Base-by-base conservation (phyloP, 2,888 invertebrate genomes). In the Azorinus chamasolen region DNA sequence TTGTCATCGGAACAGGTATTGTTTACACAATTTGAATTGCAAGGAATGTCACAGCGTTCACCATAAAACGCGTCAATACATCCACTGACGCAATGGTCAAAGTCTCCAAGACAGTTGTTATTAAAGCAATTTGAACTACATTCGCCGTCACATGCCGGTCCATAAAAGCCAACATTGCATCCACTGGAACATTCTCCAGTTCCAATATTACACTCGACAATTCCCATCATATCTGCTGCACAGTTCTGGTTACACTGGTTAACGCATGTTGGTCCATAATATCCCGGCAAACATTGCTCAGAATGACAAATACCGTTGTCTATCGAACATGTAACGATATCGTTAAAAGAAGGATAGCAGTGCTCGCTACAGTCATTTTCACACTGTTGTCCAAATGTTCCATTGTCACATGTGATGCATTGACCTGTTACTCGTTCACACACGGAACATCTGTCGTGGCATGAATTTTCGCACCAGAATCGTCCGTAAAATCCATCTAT, bases 11-110 rank as follows among this genome's bases (percentile, higher is more conserved):
- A 43, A 22, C 80, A 80, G 3, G 32, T 58, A 14, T 39, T 22
- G 2, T 39, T 25, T 2, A 57, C 37, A 61, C 80, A 80, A 8
- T 58, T 54, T 4, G 57, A 27, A 20, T 54, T 76, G 20, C 80
- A 80, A 0, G 58, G 41, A 0, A 58, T 10, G n/a, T 70, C 51
- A 55, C 80, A 80, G 2, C 50, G n/a, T 12, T 59, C 37, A 0
- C 69, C 69, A 41, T 70, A 80, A 16, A 55, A 76, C 6, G 54
- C 22, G 20, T 58, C 65, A 18, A 71, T 37, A 32, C 80, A 80
- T 1, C 76, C 72, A 20, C 69, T 54, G 0, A 59, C 45, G 54
- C 80, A 80, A 45, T 72, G 72, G 54, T 80, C 57, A 10, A 37
- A 39, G 14, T 41, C 39, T 1, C 37, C 58, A 37, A 41, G 53